Evolutionary conservation across 2,113 vertebrate genomes (phyloP).

Genomic region (Sinocyclocheilus grahami): DNA sequence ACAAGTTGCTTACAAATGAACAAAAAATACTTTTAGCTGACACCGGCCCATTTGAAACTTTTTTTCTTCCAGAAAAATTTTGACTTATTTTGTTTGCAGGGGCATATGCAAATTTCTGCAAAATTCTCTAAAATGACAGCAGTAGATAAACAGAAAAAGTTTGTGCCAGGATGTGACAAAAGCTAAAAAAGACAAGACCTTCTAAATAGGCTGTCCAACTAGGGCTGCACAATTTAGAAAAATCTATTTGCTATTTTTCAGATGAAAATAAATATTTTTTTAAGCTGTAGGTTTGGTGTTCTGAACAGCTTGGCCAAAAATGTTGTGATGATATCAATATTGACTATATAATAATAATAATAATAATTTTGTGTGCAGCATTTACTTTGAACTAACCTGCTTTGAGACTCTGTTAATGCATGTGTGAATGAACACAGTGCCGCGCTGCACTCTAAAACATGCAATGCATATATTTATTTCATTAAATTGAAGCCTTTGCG

Average conservation of each 20-base stretch:
- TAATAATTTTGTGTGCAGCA: neutral
- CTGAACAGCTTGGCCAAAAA: neutral
- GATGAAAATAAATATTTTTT: neutral
- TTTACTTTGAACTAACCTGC: neutral
- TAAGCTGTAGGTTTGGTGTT: neutral
- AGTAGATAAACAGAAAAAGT: neutral
- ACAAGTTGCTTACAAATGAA: neutral
- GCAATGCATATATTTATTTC: neutral
- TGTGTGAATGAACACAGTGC: neutral
- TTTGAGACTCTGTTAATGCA: neutral
- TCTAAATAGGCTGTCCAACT: neutral
- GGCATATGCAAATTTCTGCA: neutral
- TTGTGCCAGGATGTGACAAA: neutral
- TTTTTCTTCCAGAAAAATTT: neutral
- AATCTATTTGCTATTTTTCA: too few species aligned
- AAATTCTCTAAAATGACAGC: neutral
- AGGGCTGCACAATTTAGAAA: too few species aligned
- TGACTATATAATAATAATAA: neutral
- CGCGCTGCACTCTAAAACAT: neutral
- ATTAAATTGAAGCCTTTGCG: neutral
- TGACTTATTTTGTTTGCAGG: neutral
- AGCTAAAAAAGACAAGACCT: neutral
- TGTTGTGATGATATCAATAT: neutral
- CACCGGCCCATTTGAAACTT: neutral
- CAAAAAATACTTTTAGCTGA: neutral